Base-by-base conservation (phyloP, 2,113 vertebrate species). In the Cyprinodon variegatus region DNA sequence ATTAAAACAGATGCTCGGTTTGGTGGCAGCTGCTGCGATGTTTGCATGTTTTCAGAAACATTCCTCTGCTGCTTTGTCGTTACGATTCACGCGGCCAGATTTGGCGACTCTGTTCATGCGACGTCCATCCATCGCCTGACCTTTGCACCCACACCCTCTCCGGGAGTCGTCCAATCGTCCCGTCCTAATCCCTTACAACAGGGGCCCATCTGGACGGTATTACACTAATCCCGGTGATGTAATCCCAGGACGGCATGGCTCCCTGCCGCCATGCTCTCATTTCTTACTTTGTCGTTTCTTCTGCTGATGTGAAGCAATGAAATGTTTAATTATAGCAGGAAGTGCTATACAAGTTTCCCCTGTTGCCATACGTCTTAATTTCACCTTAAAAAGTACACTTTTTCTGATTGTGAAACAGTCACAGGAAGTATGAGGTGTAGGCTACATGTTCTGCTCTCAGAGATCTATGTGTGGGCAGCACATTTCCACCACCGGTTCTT, bases 161-260 rank as follows among this genome's bases (percentile, higher is more conserved):
- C 65, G 70, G 57, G 73, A 61, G 83, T 83, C 85, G 85, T 89
- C 91, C 88, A 91, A 92, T 91, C 90, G 91, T 83, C 64, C 59
- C n/a, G 0, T 43, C 79, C 77, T 91, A 92, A 93, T 91, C 91
- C 82, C 83, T 74, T 81, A 86, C 90, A 92, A 91, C 86, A 81
- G 63, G 53, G 78, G 68, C 83, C 93, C 90, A 92, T 92, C 91
- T 93, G 91, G 88, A 86, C 68, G 45, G 90, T 76, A 90, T 93
- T 92, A 92, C 83, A 77, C 38, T 93, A 93, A 93, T 92, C 91
- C 88, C 12, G 50, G 80, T 93, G 91, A 93, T 90, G 89, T 91
- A 91, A 93, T 91, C 86, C 80, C 88, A 81, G 89, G 88, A 89
- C 88, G 72, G 83, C 57, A 36, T 37, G 43, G 83, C 64, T 79